phyloP scores from a whole-genome alignment of 1,140 invertebrate genomes.

The Drepana arcuata region DNA sequence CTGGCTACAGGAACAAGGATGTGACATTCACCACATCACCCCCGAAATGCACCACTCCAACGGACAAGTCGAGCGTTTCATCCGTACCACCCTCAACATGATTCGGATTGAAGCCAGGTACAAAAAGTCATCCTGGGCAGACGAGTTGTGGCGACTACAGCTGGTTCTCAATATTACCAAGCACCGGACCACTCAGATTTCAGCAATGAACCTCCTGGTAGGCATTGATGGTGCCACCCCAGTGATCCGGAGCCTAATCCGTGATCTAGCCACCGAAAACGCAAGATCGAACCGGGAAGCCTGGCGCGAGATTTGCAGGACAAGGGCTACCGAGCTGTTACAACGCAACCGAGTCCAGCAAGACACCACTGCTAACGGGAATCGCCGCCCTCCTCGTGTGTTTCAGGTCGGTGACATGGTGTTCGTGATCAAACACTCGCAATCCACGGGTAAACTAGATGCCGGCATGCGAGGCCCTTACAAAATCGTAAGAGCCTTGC shows the following conservation, averaged over 20 bases:
- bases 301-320: background rate
- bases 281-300: background rate
- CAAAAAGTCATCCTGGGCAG: background rate
- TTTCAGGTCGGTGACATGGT: background rate
- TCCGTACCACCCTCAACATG: background rate
- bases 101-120: background rate
- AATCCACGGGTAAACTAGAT: too few relatives aligned
- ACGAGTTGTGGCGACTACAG: background rate
- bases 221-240: background rate
- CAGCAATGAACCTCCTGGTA: background rate
- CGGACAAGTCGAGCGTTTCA: background rate
- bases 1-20: background rate
- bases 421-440: background rate
- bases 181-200: background rate
- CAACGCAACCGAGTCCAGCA: background rate
- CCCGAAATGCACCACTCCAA: background rate
- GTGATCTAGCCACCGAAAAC: background rate
- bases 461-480: too few relatives aligned
- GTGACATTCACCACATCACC: background rate
- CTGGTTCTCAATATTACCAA: background rate
- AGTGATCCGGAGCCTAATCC: background rate
- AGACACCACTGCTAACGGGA: background rate
- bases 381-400: background rate
- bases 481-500: too few relatives aligned
- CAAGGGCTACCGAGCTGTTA: background rate